Evolutionary conservation across 1,140 invertebrate species (phyloP).

Genomic region (Cardiocondyla obscurior): DNA sequence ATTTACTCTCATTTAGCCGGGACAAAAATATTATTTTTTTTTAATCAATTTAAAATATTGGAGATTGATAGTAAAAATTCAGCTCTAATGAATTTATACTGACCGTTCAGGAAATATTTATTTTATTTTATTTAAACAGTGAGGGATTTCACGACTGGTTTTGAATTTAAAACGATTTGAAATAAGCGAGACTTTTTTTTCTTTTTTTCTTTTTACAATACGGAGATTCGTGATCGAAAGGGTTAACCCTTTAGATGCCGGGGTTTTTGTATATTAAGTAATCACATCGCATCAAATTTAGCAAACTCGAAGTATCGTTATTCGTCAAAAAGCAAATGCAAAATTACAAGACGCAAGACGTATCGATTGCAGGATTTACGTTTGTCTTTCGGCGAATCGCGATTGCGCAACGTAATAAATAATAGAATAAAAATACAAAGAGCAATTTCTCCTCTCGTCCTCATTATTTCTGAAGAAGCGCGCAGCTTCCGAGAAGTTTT

Average conservation of each 20-base stretch:
- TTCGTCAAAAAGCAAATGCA: constrained; percentile 9
- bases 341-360: background rate
- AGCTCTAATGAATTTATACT: background rate
- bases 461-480: background rate
- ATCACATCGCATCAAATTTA: constrained; percentile 7
- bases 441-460: background rate
- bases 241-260: constrained; percentile 47
- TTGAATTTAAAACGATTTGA: background rate
- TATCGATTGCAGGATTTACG: background rate
- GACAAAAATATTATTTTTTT: too few relatives aligned
- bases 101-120: too few relatives aligned
- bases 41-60: too few relatives aligned
- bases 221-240: constrained; percentile 44
- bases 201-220: too few relatives aligned
- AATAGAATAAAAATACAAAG: too few relatives aligned
- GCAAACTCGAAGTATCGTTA: background rate
- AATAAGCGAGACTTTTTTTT: background rate
- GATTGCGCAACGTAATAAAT: background rate
- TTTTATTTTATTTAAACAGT: too few relatives aligned
- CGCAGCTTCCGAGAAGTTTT: background rate
- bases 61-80: background rate
- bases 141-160: background rate
- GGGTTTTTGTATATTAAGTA: constrained; percentile 14
- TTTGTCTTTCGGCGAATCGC: background rate
- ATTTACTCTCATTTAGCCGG: too few relatives aligned